Base-by-base conservation (phyloP, 2,797 vertebrate genomes). In the Acrocephalus scirpaceus region DNA sequence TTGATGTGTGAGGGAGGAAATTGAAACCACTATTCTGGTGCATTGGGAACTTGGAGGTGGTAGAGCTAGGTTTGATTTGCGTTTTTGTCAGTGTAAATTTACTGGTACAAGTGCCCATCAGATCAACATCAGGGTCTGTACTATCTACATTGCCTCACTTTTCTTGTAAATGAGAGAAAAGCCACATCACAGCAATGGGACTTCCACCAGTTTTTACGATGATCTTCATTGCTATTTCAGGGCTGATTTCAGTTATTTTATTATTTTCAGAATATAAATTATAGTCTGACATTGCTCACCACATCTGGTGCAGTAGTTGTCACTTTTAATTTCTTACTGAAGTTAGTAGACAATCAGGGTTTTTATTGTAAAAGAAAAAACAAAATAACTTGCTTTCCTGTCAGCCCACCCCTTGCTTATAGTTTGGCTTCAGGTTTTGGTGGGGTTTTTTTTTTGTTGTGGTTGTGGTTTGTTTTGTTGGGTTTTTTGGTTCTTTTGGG, bases 221-320 rank as follows among this genome's bases (percentile, higher is more conserved):
- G 2, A 42, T 62, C 25, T 50, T 76, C 71, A 90, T 71, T 88
- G 65, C 60, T 89, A 23, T 84, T 80, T 96, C 47, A 27, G 34
- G 54, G 51, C 23, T 93, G 83, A 65, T 54, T 66, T 67, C 30
- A 85, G 20, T 90, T 92, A 47, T 45, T 53, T 81, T 86, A n/a
- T 26, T 47, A 26, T 82, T 92, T 96, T 93, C 47, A 95, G 86
- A 92, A 38, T 71, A 80, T 61, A 53, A 88, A 38, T 56, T 87
- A 32, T 18, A 48, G 29, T 70, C 53, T 93, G 62, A 82, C 58
- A 82, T 64, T 12, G 10, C 17, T 50, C 26, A 57, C n/a, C 16
- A 44, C 77, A 10, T 60, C 23, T 66, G 6, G 7, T 77, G 45
- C 67, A 11, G 16, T 44, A 83, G 36, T 65, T 90, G 40, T 62